Percentiles rank a stretch among this genome's conserved stretches.
These are phyloP conservation scores for Tinamus major DNA, from an alignment of 2,797 vertebrate genomes.

Conservation along the genomic window DNA sequence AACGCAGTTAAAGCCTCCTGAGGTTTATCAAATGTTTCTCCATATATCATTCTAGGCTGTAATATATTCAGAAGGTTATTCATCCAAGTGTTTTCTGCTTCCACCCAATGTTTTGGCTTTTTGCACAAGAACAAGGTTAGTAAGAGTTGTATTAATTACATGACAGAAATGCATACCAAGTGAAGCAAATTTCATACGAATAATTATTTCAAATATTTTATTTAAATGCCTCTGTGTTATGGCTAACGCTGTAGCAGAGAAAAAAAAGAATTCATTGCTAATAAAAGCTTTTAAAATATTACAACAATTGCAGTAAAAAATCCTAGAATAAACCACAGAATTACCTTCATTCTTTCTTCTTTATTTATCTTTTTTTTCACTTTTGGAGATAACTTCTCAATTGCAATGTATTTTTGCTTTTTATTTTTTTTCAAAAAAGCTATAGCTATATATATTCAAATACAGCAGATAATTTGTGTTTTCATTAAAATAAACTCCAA, in stretches of 20 bases:
- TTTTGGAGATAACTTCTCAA: constrained; percentile 39
- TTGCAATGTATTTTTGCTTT: not conserved
- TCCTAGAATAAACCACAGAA: constrained; percentile 53
- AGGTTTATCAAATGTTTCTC: constrained; percentile 66
- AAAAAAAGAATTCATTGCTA: constrained; percentile 60
- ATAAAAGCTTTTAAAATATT: constrained; percentile 65
- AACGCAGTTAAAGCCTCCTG: constrained; percentile 59
- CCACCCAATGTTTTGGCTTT: constrained; percentile 35
- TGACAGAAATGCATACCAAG: constrained; percentile 54
- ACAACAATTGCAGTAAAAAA: constrained; percentile 57
- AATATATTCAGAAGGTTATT: constrained; percentile 64
- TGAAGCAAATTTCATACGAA: constrained; percentile 60
- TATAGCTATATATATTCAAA: constrained; percentile 1
- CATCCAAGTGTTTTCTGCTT: constrained; percentile 55
- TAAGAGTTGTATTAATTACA: constrained; percentile 70
- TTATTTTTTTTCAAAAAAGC: constrained; percentile 12
- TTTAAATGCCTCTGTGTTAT: constrained; percentile 66
- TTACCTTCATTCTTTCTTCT: constrained; percentile 4
- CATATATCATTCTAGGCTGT: constrained; percentile 66
- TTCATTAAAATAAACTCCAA: constrained; percentile 39
- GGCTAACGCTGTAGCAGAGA: constrained; percentile 51
- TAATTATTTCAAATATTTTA: constrained; percentile 73
- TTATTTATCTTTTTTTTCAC: not conserved
- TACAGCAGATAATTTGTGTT: constrained; percentile 25
- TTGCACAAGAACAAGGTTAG: constrained; percentile 38